A percentile compares a stretch with the other conserved stretches of the same genome.
phyloP scores from a whole-genome alignment of 2,797 vertebrate species.

The Scolopax bukidnonensis region DNA sequence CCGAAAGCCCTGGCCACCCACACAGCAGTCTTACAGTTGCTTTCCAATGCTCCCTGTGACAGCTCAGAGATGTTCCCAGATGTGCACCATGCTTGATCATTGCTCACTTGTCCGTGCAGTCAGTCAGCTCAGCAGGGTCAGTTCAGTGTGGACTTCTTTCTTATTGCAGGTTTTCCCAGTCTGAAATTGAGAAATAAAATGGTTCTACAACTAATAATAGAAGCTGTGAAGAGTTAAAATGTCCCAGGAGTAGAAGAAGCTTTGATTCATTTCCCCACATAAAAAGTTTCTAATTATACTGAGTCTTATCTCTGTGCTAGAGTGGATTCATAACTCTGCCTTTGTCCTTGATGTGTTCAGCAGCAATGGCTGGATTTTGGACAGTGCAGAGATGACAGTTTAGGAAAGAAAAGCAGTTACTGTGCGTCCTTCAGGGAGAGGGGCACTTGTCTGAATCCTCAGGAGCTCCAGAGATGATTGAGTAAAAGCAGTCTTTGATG shows the following conservation, averaged over 20 bases:
- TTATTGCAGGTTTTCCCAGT: neutral
- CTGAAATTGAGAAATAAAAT: neutral
- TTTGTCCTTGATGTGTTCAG: slow-evolving; percentile 7
- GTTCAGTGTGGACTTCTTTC: neutral
- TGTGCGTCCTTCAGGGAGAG: neutral
- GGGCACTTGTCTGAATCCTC: neutral
- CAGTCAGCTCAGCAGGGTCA: neutral
- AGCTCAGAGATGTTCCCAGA: neutral
- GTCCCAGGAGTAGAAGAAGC: slow-evolving; percentile 19
- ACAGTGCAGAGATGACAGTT: neutral
- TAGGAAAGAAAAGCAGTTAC: neutral
- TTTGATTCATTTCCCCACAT: slow-evolving; percentile 43
- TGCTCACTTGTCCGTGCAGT: neutral
- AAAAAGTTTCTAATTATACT: slow-evolving; percentile 46
- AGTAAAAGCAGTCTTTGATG: neutral
- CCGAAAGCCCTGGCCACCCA: neutral
- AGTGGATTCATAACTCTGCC: neutral
- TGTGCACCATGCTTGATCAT: rapidly evolving
- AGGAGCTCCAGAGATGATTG: neutral
- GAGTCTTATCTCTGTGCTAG: slow-evolving; percentile 25
- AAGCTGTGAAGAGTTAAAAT: slow-evolving; percentile 14
- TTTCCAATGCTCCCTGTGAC: neutral
- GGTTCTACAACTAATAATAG: neutral
- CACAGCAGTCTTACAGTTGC: neutral
- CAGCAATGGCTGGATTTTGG: neutral